Percentiles rank a stretch among this genome's conserved stretches.
Evolutionary conservation across 2,888 invertebrate species (phyloP).

Genomic region (Antitype chi): DNA sequence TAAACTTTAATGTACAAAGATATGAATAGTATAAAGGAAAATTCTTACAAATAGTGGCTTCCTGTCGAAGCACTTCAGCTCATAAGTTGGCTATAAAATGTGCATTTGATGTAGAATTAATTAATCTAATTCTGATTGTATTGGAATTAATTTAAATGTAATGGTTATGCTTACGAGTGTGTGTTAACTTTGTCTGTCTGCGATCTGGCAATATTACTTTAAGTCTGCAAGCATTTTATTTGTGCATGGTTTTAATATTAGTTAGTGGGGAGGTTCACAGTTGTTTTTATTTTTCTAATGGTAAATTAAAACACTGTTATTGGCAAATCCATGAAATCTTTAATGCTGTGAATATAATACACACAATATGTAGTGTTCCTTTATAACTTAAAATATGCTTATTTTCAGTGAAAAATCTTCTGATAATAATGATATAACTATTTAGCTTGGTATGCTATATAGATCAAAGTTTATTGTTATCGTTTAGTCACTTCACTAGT

Average conservation of each 20-base stretch:
- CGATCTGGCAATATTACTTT: slow-evolving; percentile 21
- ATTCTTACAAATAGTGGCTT: slow-evolving; percentile 27
- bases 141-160: slow-evolving; percentile 33
- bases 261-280: slow-evolving; percentile 19
- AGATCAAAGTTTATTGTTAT: slow-evolving; percentile 53
- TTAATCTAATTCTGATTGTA: slow-evolving; percentile 36
- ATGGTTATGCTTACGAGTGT: slow-evolving; percentile 44
- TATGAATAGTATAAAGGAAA: slow-evolving; percentile 21
- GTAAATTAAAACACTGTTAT: slow-evolving; percentile 45
- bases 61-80: slow-evolving; percentile 18
- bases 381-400: slow-evolving; percentile 36
- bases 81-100: slow-evolving; percentile 30
- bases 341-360: slow-evolving; percentile 50
- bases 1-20: slow-evolving; percentile 34
- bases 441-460: slow-evolving; percentile 44
- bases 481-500: slow-evolving; percentile 58
- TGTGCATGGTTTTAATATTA: slow-evolving; percentile 22
- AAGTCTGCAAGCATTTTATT: slow-evolving; percentile 33
- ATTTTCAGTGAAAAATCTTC: slow-evolving; percentile 52
- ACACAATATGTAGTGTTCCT: slow-evolving; percentile 34
- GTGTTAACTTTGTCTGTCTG: slow-evolving; percentile 38
- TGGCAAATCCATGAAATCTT: slow-evolving; percentile 54
- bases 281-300: slow-evolving; percentile 15
- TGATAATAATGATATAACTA: slow-evolving; percentile 49
- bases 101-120: slow-evolving; percentile 56